Evolutionary conservation across 64 coral and sea anemone genomes (phyloP).

Genomic region (Pocillopora damicornis): DNA sequence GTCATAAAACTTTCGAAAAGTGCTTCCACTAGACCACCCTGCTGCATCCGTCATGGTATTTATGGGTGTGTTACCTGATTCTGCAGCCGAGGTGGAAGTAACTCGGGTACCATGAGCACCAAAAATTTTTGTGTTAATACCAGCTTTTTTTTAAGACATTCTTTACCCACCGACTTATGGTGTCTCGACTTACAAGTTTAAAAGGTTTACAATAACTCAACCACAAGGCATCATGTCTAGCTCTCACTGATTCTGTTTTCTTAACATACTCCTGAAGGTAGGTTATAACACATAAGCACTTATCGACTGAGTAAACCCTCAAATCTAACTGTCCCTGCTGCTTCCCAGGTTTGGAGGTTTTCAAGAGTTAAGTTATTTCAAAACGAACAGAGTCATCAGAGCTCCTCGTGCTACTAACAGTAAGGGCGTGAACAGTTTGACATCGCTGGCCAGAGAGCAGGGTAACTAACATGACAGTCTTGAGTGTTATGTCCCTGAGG

Average conservation of each 20-base stretch:
- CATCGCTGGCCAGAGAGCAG: too few species aligned
- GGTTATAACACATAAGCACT: background rate
- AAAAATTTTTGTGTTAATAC: too few species aligned
- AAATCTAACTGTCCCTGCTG: conserved; percentile 2
- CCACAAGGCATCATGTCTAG: too few species aligned
- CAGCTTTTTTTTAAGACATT: too few species aligned
- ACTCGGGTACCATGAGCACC: conserved; percentile 8
- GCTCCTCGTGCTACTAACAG: background rate
- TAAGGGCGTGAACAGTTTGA: too few species aligned
- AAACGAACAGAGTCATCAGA: background rate
- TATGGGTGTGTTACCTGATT: conserved; percentile 8
- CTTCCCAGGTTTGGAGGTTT: conserved; percentile 24
- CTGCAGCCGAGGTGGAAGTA: conserved; percentile 29
- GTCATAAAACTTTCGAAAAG: conserved; percentile 36
- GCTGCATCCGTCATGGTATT: conserved; percentile 22
- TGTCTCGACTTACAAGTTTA: too few species aligned
- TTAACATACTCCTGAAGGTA: background rate
- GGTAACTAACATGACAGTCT: too few species aligned
- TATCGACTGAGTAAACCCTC: background rate
- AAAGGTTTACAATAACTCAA: too few species aligned
- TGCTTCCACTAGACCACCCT: conserved; percentile 13
- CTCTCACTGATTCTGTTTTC: too few species aligned
- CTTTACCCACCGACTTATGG: too few species aligned
- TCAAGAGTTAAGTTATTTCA: conserved; percentile 6
- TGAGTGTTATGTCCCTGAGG: too few species aligned